Evolutionary conservation across 2,888 invertebrate genomes (phyloP).

Genomic region (Chalcosyrphus nemorum): DNA sequence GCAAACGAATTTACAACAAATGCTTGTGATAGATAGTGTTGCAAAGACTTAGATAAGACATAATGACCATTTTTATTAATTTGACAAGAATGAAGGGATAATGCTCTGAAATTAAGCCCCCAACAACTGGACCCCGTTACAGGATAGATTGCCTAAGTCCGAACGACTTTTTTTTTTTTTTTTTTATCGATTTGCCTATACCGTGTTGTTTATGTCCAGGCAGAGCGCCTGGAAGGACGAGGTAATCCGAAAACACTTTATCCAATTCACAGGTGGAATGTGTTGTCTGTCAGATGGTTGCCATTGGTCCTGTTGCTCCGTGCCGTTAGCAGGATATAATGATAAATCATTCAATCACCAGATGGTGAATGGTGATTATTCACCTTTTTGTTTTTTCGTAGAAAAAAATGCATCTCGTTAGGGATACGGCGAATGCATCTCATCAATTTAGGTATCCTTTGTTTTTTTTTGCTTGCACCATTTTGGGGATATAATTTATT

Average conservation of each 20-base stretch:
- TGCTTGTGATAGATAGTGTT: slow-evolving; percentile 32
- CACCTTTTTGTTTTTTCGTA: slow-evolving; percentile 10
- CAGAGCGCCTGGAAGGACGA: not conserved
- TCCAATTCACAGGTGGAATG: slow-evolving; percentile 57
- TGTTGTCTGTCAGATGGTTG: slow-evolving; percentile 32
- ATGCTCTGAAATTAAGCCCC: slow-evolving; percentile 3
- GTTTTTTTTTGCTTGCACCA: slow-evolving; percentile 11
- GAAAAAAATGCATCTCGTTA: slow-evolving; percentile 52
- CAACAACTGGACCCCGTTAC: not conserved
- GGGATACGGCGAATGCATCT: slow-evolving; percentile 53
- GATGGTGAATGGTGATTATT: slow-evolving; percentile 52
- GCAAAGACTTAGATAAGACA: slow-evolving; percentile 37
- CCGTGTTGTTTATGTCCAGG: not conserved
- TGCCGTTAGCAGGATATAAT: slow-evolving; percentile 49
- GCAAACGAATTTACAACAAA: not conserved
- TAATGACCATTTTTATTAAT: slow-evolving; percentile 63
- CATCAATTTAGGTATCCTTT: slow-evolving; percentile 45
- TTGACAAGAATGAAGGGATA: slow-evolving; percentile 44
- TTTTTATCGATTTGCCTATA: slow-evolving; percentile 37
- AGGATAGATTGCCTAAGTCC: slow-evolving; percentile 19
- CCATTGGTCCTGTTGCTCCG: slow-evolving; percentile 41
- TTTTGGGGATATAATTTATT: too few relatives aligned
- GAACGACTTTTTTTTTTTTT: too few relatives aligned
- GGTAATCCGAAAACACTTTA: slow-evolving; percentile 8
- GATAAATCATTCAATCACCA: slow-evolving; percentile 68